A percentile compares a stretch with the other conserved stretches of the same genome.
Conservation (phyloP, 2,797 vertebrate genomes). For the Gallinago nigripennis region DNA sequence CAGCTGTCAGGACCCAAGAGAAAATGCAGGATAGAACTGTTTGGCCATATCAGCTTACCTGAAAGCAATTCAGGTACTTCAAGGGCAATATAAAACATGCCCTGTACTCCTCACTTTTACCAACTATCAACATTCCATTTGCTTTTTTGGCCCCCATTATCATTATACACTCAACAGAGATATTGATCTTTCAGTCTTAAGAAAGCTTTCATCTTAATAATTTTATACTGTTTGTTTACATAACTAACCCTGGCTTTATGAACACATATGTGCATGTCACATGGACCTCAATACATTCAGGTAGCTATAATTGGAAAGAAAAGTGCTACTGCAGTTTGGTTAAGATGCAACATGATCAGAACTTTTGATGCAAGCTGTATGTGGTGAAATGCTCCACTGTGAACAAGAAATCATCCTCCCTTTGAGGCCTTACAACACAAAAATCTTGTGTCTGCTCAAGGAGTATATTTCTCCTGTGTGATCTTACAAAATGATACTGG, state of each 20-base stretch:
- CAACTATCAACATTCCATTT: not conserved
- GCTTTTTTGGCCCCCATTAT: not conserved
- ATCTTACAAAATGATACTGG: not conserved
- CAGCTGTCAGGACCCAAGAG: not conserved
- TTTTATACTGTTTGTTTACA: not conserved
- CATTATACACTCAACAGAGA: not conserved
- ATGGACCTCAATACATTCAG: not conserved
- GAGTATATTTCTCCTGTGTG: not conserved
- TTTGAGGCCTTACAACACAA: not conserved
- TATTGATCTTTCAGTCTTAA: not conserved
- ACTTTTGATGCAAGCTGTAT: not conserved
- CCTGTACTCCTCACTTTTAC: not conserved
- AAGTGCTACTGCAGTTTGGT: not conserved
- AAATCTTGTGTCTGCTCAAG: not conserved
- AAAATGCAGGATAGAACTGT: not conserved
- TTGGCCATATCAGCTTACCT: not conserved
- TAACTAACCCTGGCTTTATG: not conserved
- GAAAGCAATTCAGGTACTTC: not conserved
- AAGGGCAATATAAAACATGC: not conserved
- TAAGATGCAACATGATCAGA: not conserved
- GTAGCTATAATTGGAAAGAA: not conserved
- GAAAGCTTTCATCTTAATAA: not conserved
- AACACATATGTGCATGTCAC: not conserved
- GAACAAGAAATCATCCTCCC: not conserved
- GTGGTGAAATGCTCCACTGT: not conserved